phyloP scores from a whole-genome alignment of 1,140 invertebrate species.

The Drosophila kikkawai region DNA sequence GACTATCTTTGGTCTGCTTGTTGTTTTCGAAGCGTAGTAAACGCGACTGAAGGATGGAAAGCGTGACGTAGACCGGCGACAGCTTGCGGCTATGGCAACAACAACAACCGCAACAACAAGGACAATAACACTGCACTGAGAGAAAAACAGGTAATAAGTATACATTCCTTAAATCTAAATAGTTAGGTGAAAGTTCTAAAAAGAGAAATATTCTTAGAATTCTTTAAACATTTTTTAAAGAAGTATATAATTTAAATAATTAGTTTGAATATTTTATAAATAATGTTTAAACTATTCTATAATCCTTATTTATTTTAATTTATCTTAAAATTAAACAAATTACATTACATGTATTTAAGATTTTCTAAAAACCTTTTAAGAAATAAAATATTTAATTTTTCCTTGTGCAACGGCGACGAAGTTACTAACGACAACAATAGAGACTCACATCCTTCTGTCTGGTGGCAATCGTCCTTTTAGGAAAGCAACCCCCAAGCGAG shows the following conservation, averaged over 20 bases:
- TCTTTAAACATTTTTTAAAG: background rate
- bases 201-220: too few species aligned
- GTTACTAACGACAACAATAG: slow-evolving; percentile 55
- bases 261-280: background rate
- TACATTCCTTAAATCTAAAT: too few species aligned
- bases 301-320: too few species aligned
- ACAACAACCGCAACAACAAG: slow-evolving; percentile 46
- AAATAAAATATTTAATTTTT: background rate
- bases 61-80: slow-evolving; percentile 73
- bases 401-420: slow-evolving; percentile 9
- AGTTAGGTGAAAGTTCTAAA: background rate
- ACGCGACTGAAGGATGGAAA: slow-evolving; percentile 69
- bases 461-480: slow-evolving; percentile 19
- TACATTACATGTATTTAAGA: background rate
- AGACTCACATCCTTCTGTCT: slow-evolving; percentile 62
- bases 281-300: background rate
- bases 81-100: slow-evolving; percentile 73
- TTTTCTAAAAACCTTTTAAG: background rate
- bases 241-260: background rate
- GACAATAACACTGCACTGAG: slow-evolving; percentile 30
- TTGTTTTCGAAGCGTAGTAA: slow-evolving; percentile 66
- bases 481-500: slow-evolving; percentile 46
- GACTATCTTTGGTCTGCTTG: slow-evolving; percentile 17
- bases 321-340: background rate
- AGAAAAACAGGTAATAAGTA: background rate